Evolutionary conservation across 2,797 vertebrate species (phyloP).

Genomic region (Picus viridis): DNA sequence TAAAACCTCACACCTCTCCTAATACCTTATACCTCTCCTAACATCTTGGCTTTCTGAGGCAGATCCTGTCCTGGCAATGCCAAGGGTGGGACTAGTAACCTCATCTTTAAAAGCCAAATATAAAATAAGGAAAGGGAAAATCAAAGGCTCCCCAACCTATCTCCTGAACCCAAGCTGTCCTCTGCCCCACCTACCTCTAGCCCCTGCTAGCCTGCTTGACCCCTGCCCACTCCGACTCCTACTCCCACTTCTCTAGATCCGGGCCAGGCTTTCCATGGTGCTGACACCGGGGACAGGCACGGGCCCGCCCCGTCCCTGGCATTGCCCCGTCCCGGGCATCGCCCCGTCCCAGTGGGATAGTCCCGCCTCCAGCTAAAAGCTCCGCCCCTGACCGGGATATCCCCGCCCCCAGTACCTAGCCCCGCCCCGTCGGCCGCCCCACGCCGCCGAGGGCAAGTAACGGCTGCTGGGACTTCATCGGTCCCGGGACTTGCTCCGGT

Average conservation of each 20-base stretch:
- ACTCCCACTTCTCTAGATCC: fast-evolving
- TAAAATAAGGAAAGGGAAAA: background rate
- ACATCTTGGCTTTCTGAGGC: background rate
- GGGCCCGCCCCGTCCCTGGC: no score
- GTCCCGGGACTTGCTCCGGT: fast-evolving
- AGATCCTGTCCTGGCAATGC: background rate
- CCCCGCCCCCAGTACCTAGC: background rate
- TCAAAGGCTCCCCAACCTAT: no score
- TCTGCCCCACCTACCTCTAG: background rate
- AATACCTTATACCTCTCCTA: no score
- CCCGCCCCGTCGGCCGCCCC: background rate
- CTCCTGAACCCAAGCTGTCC: background rate
- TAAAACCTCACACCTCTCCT: background rate
- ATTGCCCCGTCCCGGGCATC: no score
- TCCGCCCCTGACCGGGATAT: background rate
- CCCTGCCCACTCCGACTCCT: background rate
- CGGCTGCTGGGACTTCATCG: fast-evolving
- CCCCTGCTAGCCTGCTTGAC: background rate
- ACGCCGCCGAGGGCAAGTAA: constrained; percentile 25
- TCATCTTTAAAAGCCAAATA: background rate
- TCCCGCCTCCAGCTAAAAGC: background rate
- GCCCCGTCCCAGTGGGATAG: background rate
- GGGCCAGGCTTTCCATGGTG: background rate
- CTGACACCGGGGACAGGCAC: no score
- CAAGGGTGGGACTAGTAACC: background rate